Percentiles rank a stretch among this genome's conserved stretches.
These are phyloP conservation scores for Thecocarcelia acutangulata DNA, from an alignment of 2,888 invertebrate species.

Conservation along the genomic window DNA sequence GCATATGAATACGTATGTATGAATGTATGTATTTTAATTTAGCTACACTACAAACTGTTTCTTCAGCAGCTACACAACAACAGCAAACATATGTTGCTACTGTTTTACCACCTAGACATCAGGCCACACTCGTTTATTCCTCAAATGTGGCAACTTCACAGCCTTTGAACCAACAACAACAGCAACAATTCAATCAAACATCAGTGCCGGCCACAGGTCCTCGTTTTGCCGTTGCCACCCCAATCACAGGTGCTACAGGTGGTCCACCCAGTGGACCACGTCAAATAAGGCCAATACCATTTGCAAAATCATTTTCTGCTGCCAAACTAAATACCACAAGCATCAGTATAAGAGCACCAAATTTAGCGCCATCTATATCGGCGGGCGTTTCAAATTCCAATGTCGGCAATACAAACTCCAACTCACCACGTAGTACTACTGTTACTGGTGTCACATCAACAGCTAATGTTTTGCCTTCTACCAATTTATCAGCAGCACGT, in stretches of 20 bases:
- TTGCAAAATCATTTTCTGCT: conserved; percentile 78
- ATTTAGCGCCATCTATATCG: conserved; percentile 75
- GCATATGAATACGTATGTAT: background rate
- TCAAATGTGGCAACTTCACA: conserved; percentile 76
- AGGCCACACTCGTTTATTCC: conserved; percentile 80
- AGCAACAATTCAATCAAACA: conserved; percentile 78
- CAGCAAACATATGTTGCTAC: conserved; percentile 80
- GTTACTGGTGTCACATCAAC: conserved; percentile 71
- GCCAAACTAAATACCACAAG: conserved; percentile 80
- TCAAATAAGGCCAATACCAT: conserved; percentile 80
- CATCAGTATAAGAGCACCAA: conserved; percentile 80
- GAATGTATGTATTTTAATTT: conserved; percentile 32
- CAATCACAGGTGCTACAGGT: conserved; percentile 70
- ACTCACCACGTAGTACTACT: conserved; percentile 69
- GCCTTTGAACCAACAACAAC: conserved; percentile 72
- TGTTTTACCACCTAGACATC: conserved; percentile 80
- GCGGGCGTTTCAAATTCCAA: conserved; percentile 72
- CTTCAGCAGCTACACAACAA: conserved; percentile 69
- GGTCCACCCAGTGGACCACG: conserved; percentile 76
- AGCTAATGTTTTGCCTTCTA: conserved; percentile 76
- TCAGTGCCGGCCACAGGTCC: conserved; percentile 72
- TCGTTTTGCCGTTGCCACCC: conserved; percentile 79
- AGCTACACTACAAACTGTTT: conserved; percentile 74
- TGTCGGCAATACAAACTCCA: conserved; percentile 72
- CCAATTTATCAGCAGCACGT: conserved; percentile 78